phyloP scores from a whole-genome alignment of 2,797 vertebrate genomes.

The Graptemys geographica region DNA sequence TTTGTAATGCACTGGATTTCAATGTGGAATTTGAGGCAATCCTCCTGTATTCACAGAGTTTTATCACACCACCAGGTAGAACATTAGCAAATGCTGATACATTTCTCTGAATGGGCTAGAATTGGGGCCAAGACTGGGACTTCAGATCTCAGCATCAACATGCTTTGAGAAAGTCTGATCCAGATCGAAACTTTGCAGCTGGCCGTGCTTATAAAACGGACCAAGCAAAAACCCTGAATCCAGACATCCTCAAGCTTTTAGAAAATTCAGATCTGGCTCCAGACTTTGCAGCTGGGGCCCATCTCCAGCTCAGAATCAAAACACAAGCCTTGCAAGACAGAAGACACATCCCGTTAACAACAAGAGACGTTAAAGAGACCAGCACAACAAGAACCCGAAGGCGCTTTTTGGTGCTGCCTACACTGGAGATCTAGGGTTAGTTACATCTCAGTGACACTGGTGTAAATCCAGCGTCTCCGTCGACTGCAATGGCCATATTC shows the following conservation, averaged over 20 bases:
- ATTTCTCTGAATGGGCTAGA: neutral
- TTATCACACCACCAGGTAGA: neutral
- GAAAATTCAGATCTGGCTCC: neutral
- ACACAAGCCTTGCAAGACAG: neutral
- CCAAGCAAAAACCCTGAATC: neutral
- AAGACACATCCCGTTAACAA: neutral
- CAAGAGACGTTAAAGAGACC: neutral
- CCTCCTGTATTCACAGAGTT: neutral
- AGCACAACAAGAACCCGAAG: neutral
- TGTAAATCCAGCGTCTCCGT: neutral
- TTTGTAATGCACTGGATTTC: conserved; percentile 25
- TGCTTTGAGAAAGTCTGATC: neutral
- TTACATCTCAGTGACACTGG: neutral
- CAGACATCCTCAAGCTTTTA: neutral
- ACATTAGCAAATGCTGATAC: neutral
- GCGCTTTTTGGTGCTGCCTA: neutral
- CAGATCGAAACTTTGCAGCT: neutral
- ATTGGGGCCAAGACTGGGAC: neutral
- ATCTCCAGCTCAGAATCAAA: neutral
- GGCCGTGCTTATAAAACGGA: neutral
- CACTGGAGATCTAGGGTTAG: neutral
- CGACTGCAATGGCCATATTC: neutral
- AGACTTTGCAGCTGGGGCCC: neutral
- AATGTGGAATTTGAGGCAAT: neutral
- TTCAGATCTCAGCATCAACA: neutral